A percentile compares a stretch with the other conserved stretches of the same genome.
Evolutionary conservation across 1,140 invertebrate species (phyloP).

Genomic region (Monomorium pharaonis): DNA sequence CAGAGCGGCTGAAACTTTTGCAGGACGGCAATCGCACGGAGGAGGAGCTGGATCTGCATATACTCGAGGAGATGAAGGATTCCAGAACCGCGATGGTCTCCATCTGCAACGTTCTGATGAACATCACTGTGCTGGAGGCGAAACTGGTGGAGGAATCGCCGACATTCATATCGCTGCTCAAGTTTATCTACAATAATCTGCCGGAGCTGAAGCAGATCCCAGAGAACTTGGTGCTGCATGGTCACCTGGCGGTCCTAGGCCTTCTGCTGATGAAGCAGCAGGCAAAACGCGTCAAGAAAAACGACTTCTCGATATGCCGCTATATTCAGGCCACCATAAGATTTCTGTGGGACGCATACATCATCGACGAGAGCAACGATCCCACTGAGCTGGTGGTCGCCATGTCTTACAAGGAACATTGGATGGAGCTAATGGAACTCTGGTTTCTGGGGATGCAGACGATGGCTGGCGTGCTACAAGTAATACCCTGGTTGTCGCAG

Average conservation of each 20-base stretch:
- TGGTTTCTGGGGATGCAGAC: slow-evolving; percentile 98
- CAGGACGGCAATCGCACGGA: slow-evolving; percentile 89
- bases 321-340: slow-evolving; percentile 95
- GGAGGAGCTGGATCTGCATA: slow-evolving; percentile 88
- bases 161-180: slow-evolving; percentile 92
- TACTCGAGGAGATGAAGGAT: slow-evolving; percentile 93
- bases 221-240: slow-evolving; percentile 93
- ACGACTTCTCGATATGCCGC: slow-evolving; percentile 94
- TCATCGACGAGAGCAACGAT: slow-evolving; percentile 94
- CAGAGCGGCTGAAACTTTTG: slow-evolving; percentile 90
- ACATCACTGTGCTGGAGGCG: slow-evolving; percentile 94
- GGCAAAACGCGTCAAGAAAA: slow-evolving; percentile 92
- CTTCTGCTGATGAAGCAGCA: slow-evolving; percentile 94
- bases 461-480: slow-evolving; percentile 91
- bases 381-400: slow-evolving; percentile 92
- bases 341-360: slow-evolving; percentile 97
- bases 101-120: slow-evolving; percentile 96
- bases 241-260: slow-evolving; percentile 93
- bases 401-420: slow-evolving; percentile 93
- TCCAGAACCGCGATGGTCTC: slow-evolving; percentile 93
- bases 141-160: slow-evolving; percentile 91
- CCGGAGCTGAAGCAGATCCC: slow-evolving; percentile 93
- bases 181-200: slow-evolving; percentile 95
- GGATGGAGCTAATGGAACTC: slow-evolving; percentile 95
- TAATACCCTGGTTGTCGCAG: slow-evolving; percentile 95